phyloP scores from a whole-genome alignment of 2,888 invertebrate species.

The Lottia scabra region DNA sequence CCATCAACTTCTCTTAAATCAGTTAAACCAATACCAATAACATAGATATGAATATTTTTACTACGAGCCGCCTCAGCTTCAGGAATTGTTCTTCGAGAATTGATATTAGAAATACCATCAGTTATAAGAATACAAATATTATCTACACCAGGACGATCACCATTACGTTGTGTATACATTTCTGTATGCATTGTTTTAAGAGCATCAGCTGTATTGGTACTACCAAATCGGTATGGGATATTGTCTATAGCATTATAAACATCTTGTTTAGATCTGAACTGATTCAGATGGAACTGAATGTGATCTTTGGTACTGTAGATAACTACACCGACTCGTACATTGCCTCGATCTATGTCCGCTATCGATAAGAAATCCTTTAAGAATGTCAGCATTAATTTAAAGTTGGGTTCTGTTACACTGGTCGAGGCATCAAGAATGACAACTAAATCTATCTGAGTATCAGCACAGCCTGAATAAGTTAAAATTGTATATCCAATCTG shows the following conservation, averaged over 20 bases:
- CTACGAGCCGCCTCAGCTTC: not conserved
- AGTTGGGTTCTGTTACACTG: slow-evolving; percentile 50
- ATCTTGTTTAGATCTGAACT: slow-evolving; percentile 32
- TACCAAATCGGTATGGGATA: slow-evolving; percentile 41
- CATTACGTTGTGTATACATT: slow-evolving; percentile 40
- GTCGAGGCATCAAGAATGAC: slow-evolving; percentile 56
- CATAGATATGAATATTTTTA: not conserved
- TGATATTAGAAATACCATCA: slow-evolving; percentile 55
- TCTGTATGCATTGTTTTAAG: slow-evolving; percentile 39
- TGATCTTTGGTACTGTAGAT: slow-evolving; percentile 41
- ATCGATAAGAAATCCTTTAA: slow-evolving; percentile 42
- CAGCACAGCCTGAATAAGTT: slow-evolving; percentile 25
- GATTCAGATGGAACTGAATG: slow-evolving; percentile 49
- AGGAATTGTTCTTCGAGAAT: slow-evolving; percentile 19
- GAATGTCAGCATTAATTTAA: slow-evolving; percentile 46
- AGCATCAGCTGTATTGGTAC: slow-evolving; percentile 50
- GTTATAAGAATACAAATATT: slow-evolving; percentile 49
- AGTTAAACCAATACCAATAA: not conserved
- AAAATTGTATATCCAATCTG: too few species aligned
- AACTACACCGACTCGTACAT: slow-evolving; percentile 38
- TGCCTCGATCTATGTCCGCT: slow-evolving; percentile 35
- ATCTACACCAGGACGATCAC: slow-evolving; percentile 42
- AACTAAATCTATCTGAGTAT: slow-evolving; percentile 44
- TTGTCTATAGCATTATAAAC: slow-evolving; percentile 42
- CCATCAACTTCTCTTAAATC: slow-evolving; percentile 36